Base-by-base conservation (phyloP, 2,113 vertebrate genomes). In the Rhinoptilus africanus region DNA sequence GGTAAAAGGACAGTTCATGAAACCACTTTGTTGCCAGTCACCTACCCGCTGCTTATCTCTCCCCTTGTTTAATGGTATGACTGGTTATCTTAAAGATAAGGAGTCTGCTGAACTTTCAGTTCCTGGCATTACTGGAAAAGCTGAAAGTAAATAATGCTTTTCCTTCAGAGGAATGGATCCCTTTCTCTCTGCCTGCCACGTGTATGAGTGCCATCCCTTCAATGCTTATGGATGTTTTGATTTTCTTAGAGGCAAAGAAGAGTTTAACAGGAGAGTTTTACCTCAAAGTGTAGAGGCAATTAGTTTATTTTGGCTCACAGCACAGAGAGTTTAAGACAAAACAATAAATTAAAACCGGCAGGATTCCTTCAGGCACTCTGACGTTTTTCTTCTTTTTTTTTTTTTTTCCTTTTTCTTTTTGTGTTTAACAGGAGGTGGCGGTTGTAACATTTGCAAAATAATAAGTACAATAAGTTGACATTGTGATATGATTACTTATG, bases 361-460 rank as follows among this genome's bases (percentile, higher is more conserved):
- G 50, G 43, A 94, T 95, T 94, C 93, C 96, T 96, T 90, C 66
- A 83, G 97, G 88, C 95, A 75, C 59, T 91, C 71, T 94, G 79
- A 78, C 2, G 8, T 75, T 95, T 81, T 96, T 53, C 15, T 85
- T 66, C 12, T 78, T 21, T 35, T 1, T 50, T 45, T 34, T 57
- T 72, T 69, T 23, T 34, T 39, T 51, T 32, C 8, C 23, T 54
- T 72, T 89, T 63, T 47, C 66, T 96, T 94, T 97, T 96, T 97
- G 83, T 88, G 64, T 93, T 97, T 96, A 95, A 94, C 91, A 90
- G 95, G 89, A 96, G 94, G 93, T 92, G 94, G 95, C 63, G 47
- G 91, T 95, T 97, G 92, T 97, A 97, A 96, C 96, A 97, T 97
- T 97, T 97, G 87, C 83, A 97, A 96, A 96, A 97, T 96, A 97